Evolutionary conservation across 2,888 invertebrate genomes (phyloP), one percentile per base, ranked within the genome.

Genomic region (Leptinotarsa haldemani): DNA sequence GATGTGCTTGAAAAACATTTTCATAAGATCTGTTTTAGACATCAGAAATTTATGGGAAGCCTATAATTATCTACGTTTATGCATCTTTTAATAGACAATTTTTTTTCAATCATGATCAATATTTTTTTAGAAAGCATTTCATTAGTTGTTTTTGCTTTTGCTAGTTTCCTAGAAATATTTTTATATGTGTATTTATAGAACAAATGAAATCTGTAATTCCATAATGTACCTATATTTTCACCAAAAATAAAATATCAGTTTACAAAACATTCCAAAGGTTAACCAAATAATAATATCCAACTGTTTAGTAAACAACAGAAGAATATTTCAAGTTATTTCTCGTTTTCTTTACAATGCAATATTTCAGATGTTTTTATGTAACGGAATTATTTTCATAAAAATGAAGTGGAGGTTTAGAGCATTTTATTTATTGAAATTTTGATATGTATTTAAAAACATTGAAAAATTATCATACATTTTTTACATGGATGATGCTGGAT

Each of bases 281-380:
- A 40, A 67, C 67, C 52, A 67, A 40, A 40, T 53, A 67, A 66
- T 30, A 66, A 67, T 67, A 46, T 30, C 18, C 16, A 53, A 56
- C 12, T 56, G 56, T 30, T 18, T 22, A 53, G 46, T 40, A 16
- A n/a, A 16, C 9, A 61, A 30, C 61, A 40, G 61, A 61, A 30
- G 4, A 5, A 61, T 40, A 61, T 61, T 7, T n/a, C 5, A 61
- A 30, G 30, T 40, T 5, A 25, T 58, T 13, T 58, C 22, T 58
- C 9, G 30, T 30, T 30, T 30, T 30, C 30, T 7, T 30, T 4
- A 40, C 30, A 40, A 40, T 40, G 30, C 1, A 40, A 40, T 40
- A 40, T 40, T 40, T 40, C 40, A 40, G 40, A 40, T 40, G 9
- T 40, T 40, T 9, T 40, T 3, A 9, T 12, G 40, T 40, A 40